Evolutionary conservation across 1,140 invertebrate species (phyloP).

Genomic region (Drosophila triauraria): DNA sequence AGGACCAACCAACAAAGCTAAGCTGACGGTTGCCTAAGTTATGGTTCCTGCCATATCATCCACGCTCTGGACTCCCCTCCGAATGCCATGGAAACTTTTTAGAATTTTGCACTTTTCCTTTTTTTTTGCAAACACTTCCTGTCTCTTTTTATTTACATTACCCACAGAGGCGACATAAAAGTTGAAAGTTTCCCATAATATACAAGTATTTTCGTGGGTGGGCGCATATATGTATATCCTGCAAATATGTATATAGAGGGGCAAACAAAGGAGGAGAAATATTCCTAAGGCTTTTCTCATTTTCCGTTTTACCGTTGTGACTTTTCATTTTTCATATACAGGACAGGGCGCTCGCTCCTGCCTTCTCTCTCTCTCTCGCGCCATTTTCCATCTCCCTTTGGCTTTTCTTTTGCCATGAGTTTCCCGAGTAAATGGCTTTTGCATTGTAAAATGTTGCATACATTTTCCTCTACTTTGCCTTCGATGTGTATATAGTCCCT

Average conservation of each 20-base stretch:
- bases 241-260: constrained; percentile 42
- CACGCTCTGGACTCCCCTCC: background rate
- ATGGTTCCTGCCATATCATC: constrained; percentile 39
- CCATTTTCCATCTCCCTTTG: constrained; percentile 37
- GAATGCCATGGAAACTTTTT: constrained; percentile 37
- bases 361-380: constrained; percentile 35
- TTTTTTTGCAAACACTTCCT: constrained; percentile 65
- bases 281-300: constrained; percentile 44
- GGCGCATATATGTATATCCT: constrained; percentile 27
- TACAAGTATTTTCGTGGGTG: constrained; percentile 32
- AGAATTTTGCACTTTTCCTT: constrained; percentile 61
- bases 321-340: constrained; percentile 83
- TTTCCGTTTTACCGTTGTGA: constrained; percentile 66
- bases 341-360: constrained; percentile 29
- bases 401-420: constrained; percentile 18
- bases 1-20: constrained; percentile 37
- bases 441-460: constrained; percentile 84
- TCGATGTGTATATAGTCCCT: constrained; percentile 30
- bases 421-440: constrained; percentile 76
- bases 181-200: constrained; percentile 52
- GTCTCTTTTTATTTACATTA: constrained; percentile 82
- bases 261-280: constrained; percentile 34
- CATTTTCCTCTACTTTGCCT: constrained; percentile 82
- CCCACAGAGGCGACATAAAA: constrained; percentile 70
- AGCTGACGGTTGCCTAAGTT: constrained; percentile 49